Evolutionary conservation across 2,797 vertebrate genomes (phyloP), one percentile per base, ranked within the genome.

Genomic region (Odontamblyopus rebecca): DNA sequence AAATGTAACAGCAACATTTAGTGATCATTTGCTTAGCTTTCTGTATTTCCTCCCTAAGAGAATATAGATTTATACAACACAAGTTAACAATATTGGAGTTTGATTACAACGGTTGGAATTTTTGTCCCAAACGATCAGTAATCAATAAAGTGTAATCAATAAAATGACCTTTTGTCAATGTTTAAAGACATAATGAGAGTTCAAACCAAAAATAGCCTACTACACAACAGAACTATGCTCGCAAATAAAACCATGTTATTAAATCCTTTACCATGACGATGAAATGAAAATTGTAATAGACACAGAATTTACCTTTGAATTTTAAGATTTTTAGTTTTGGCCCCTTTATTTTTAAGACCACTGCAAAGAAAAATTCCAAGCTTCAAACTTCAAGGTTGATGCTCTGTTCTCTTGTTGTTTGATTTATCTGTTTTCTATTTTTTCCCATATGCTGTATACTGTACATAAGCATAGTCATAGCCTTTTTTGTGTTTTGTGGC

Each of bases 121-220:
- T 11, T 57, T 23, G 53, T 48, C 65, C 48, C 29, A 54, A n/a
- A 50, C 19, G 65, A 26, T 51, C 65, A 54, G 32, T 32, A 67
- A 67, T 67, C 48, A 67, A 67, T 67, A 9, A 66, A 6, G n/a
- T n/a, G n/a, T 54, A 54, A 54, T 54, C 53, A 54, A 54, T 9
- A 23, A 56, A 27, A 3, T 16, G 3, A 15, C 44, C 26, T 11
- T 23, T 23, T 56, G 2, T 56, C 9, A 13, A 26, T 57, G 19
- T 3, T 26, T 57, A 13, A 4, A 26, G 54, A 23, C 23, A 57
- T 3, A 26, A 57, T 57, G 23, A 57, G 26, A 12, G n/a, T 56
- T 23, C 54, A 56, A 56, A 12, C 11, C 54, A 56, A 56, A 26
- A n/a, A 54, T 54, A 48, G 44, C 12, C 44, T 4, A 56, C 2